Conservation (phyloP, 1,140 invertebrate species). For the Pygmarrhopalites habei region DNA sequence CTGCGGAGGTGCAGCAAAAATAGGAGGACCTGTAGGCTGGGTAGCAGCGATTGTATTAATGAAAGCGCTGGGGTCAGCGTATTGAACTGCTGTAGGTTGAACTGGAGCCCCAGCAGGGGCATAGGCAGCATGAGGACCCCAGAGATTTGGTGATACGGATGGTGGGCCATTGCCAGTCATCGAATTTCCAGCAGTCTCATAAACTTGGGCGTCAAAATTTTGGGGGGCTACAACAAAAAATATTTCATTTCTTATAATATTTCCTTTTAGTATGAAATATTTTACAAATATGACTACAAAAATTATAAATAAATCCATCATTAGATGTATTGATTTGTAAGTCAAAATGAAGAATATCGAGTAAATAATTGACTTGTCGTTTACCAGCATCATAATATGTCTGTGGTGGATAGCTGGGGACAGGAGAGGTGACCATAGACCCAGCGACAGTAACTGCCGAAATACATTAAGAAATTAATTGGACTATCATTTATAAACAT, state of each 20-base stretch:
- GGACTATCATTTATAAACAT: too few species aligned
- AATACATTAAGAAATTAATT: too few species aligned
- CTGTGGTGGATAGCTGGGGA: constrained; percentile 24
- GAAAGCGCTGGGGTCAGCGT: constrained; percentile 42
- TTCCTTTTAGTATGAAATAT: not conserved
- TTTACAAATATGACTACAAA: not conserved
- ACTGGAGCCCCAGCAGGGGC: constrained; percentile 32
- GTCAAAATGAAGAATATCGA: too few species aligned
- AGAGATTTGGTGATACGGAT: constrained; percentile 35
- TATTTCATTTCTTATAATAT: constrained; percentile 12
- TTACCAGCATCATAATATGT: constrained; percentile 30
- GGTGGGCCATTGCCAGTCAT: constrained; percentile 25
- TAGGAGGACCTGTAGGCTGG: constrained; percentile 44
- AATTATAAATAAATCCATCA: too few species aligned
- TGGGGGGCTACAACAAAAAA: constrained; percentile 18
- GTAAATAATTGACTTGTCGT: too few species aligned
- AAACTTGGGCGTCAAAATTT: constrained; percentile 31
- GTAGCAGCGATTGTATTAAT: constrained; percentile 37
- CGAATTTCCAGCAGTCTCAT: constrained; percentile 30
- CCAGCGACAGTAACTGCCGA: constrained; percentile 3
- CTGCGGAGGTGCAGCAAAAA: constrained; percentile 44
- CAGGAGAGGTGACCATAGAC: constrained; percentile 19
- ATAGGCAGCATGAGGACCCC: constrained; percentile 35
- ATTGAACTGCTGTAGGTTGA: constrained; percentile 42
- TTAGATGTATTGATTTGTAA: too few species aligned